These are phyloP conservation scores for Rhyzopertha dominica DNA, from an alignment of 1,140 invertebrate species.

Conservation along the genomic window DNA sequence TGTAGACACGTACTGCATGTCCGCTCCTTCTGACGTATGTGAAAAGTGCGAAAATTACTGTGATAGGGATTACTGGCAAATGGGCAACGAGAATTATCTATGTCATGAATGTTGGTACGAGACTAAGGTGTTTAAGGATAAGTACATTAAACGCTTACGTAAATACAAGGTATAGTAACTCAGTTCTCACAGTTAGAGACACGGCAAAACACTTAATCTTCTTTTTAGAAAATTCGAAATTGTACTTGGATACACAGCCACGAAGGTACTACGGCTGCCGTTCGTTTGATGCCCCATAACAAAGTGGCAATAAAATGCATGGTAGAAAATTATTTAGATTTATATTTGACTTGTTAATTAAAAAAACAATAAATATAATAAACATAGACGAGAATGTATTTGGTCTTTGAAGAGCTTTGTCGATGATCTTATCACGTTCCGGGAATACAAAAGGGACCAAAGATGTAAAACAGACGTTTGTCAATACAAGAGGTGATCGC, in stretches of 20 bases:
- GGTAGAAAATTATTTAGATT: constrained; percentile 35
- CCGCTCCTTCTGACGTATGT: constrained; percentile 26
- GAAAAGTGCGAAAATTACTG: constrained; percentile 29
- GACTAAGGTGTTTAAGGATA: constrained; percentile 21
- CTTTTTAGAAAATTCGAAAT: constrained; percentile 35
- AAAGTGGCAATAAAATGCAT: constrained; percentile 31
- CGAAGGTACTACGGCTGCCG: constrained; percentile 31
- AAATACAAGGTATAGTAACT: constrained; percentile 26
- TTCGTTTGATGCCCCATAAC: constrained; percentile 18
- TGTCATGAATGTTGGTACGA: constrained; percentile 33
- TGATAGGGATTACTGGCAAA: constrained; percentile 35
- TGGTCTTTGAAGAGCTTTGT: too few relatives aligned
- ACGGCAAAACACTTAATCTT: constrained; percentile 2
- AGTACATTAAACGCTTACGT: constrained; percentile 25
- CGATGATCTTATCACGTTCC: too few relatives aligned
- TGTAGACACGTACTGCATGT: constrained; percentile 30
- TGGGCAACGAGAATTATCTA: constrained; percentile 27
- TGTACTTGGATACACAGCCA: constrained; percentile 36
- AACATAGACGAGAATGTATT: too few relatives aligned
- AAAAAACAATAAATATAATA: too few relatives aligned
- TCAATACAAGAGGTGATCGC: too few relatives aligned
- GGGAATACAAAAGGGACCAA: too few relatives aligned
- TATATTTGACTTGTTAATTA: constrained; percentile 32
- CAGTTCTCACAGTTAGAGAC: background rate
- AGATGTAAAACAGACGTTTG: too few relatives aligned